phyloP scores from a whole-genome alignment of 2,888 invertebrate genomes.

The Lycaena phlaeas region DNA sequence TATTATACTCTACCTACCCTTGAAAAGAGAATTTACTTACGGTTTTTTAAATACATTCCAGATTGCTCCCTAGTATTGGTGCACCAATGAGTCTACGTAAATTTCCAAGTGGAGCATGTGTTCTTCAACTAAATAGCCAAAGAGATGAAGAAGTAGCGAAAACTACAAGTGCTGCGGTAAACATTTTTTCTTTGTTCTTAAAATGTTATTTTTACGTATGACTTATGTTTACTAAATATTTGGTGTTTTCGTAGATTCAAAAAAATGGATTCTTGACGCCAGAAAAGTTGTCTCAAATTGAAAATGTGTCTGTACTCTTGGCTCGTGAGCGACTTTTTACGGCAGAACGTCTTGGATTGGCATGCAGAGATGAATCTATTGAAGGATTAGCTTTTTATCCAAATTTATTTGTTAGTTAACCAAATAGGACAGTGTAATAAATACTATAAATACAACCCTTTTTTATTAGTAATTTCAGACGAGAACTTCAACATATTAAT shows the following conservation, averaged over 20 bases:
- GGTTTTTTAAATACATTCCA: conserved; percentile 29
- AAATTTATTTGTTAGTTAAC: conserved; percentile 82
- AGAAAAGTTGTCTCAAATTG: conserved; percentile 87
- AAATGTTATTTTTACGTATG: no score
- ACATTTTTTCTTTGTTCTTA: no score
- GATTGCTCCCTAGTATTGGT: conserved; percentile 73
- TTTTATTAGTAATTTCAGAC: not conserved
- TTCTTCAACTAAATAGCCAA: conserved; percentile 86
- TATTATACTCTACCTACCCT: no score
- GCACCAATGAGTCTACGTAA: conserved; percentile 84
- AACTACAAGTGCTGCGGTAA: conserved; percentile 77
- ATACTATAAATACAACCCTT: conserved; percentile 15
- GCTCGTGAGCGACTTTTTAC: conserved; percentile 91
- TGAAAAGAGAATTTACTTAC: no score
- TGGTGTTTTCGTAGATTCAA: conserved; percentile 74
- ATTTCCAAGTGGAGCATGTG: conserved; percentile 97
- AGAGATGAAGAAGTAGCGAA: conserved; percentile 80
- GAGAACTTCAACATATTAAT: no score
- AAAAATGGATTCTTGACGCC: conserved; percentile 83
- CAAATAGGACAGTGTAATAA: conserved; percentile 22
- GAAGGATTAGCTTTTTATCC: conserved; percentile 96
- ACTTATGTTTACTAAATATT: no score
- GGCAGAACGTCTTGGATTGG: conserved; percentile 87
- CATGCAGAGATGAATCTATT: conserved; percentile 96
- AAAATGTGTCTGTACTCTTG: conserved; percentile 89